Conservation (phyloP, 2,113 vertebrate genomes). For the Cyprinodon variegatus region DNA sequence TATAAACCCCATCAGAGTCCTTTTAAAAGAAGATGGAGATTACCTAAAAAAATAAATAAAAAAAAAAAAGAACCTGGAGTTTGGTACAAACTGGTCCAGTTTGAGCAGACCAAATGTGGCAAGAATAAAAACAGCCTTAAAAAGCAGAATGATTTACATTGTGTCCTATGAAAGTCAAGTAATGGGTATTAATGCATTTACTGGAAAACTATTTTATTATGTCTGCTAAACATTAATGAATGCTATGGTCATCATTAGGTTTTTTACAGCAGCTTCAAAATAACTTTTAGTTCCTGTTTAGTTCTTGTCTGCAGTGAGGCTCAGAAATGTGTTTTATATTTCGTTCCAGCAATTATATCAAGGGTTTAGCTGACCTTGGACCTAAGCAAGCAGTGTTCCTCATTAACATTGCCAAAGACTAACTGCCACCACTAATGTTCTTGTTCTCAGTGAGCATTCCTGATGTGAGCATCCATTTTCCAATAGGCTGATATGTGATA, state of each 20-base stretch:
- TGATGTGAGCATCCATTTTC: constrained; percentile 64
- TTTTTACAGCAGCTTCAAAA: background rate
- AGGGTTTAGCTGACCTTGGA: background rate
- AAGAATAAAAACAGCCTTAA: background rate
- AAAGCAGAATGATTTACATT: background rate
- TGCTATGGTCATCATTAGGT: background rate
- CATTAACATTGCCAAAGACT: background rate
- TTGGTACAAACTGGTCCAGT: too few species aligned
- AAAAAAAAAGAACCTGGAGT: too few species aligned
- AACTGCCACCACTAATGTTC: constrained; percentile 15
- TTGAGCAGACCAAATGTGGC: too few species aligned
- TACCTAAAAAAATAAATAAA: too few species aligned
- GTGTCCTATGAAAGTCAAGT: background rate
- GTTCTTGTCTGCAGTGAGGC: background rate
- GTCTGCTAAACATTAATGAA: background rate
- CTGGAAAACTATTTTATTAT: background rate
- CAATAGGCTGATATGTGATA: constrained; percentile 66
- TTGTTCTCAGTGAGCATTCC: constrained; percentile 13
- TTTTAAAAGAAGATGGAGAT: too few species aligned
- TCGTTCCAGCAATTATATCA: background rate
- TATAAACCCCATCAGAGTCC: too few species aligned
- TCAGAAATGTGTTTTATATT: background rate
- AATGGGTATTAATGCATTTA: background rate
- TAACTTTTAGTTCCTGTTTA: background rate
- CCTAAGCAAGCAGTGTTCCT: background rate